Conservation (phyloP, 2,797 vertebrate species). For the Leptoclinus maculatus region DNA sequence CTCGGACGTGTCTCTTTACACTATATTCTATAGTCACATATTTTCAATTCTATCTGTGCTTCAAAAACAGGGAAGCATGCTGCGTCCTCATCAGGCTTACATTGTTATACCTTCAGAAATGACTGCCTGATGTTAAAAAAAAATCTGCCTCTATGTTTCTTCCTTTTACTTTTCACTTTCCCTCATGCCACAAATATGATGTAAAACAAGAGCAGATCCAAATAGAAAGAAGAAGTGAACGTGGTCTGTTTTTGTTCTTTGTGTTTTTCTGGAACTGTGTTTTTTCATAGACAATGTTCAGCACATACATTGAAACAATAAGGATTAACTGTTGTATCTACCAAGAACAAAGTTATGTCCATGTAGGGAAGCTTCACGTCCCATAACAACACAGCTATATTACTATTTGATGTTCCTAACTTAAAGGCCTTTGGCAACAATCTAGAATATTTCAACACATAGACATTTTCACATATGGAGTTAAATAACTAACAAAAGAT, state of each 20-base stretch:
- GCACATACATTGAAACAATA: conserved; percentile 38
- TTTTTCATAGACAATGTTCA: conserved; percentile 35
- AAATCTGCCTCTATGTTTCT: conserved; percentile 5
- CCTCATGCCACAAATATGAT: conserved; percentile 15
- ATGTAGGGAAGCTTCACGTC: conserved; percentile 17
- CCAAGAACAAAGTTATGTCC: conserved; percentile 28
- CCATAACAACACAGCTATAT: conserved; percentile 10
- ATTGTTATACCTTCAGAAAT: conserved; percentile 33
- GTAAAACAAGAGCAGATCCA: conserved; percentile 2
- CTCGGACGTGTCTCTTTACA: conserved; percentile 26
- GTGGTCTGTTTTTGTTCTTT: conserved; percentile 12
- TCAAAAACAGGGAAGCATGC: conserved; percentile 13
- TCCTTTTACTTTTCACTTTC: conserved; percentile 7
- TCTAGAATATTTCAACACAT: conserved; percentile 9
- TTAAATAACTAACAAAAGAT: conserved; percentile 17
- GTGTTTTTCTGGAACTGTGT: conserved; percentile 22
- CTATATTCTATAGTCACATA: conserved; percentile 6
- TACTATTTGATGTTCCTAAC: conserved; percentile 2
- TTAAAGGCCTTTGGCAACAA: conserved; percentile 9
- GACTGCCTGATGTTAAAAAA: conserved; percentile 19
- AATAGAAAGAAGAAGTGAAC: not conserved
- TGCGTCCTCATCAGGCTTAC: conserved; percentile 29
- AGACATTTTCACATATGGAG: conserved; percentile 18
- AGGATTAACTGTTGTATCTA: conserved; percentile 23
- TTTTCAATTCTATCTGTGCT: conserved; percentile 18